Evolutionary conservation across 2,888 invertebrate species (phyloP).

Genomic region (Lithophane socia): DNA sequence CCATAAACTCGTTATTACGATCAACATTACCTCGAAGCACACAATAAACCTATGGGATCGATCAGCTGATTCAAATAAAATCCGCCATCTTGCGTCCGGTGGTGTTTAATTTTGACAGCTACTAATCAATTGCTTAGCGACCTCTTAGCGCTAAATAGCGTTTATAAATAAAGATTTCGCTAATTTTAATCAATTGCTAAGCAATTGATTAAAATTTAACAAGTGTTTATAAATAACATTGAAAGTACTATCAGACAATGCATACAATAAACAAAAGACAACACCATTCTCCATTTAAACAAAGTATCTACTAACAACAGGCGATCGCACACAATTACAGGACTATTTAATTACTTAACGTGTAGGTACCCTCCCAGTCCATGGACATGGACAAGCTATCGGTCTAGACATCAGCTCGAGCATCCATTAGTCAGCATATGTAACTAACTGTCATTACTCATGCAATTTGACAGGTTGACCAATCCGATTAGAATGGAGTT

Average conservation of each 20-base stretch:
- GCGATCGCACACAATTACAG: conserved; percentile 20
- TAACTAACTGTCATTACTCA: conserved; percentile 34
- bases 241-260: not conserved
- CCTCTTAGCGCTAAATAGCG: too few species aligned
- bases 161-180: too few species aligned
- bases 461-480: conserved; percentile 36
- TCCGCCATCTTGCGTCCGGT: too few species aligned
- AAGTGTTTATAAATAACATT: too few species aligned
- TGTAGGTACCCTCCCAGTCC: not conserved
- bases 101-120: too few species aligned
- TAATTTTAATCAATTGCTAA: too few species aligned
- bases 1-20: too few species aligned
- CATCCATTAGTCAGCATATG: conserved; percentile 54
- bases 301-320: conserved; percentile 8
- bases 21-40: too few species aligned
- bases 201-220: too few species aligned
- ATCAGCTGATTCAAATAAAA: too few species aligned
- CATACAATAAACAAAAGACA: conserved; percentile 14
- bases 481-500: conserved; percentile 8
- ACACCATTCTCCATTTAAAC: conserved; percentile 7
- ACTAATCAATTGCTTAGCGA: too few species aligned
- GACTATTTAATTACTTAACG: conserved; percentile 52
- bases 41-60: too few species aligned
- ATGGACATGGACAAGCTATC: conserved; percentile 24
- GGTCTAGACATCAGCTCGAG: conserved; percentile 64